Evolutionary conservation across 2,797 vertebrate genomes (phyloP).

Genomic region (Urophycis tenuis): DNA sequence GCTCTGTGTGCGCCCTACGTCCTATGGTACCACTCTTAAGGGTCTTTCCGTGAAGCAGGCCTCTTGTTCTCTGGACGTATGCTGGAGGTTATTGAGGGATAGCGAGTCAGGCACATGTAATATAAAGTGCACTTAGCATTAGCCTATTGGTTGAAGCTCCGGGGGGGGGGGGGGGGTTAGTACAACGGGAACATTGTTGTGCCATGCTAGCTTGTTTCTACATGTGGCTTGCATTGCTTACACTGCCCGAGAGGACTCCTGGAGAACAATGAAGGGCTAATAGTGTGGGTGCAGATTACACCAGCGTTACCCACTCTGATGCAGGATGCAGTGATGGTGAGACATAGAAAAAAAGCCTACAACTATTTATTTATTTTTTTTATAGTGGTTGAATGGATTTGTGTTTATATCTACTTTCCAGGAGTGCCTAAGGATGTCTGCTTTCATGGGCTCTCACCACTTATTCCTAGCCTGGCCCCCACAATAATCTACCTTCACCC

Average conservation of each 20-base stretch:
- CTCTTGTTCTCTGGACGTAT: constrained; percentile 45
- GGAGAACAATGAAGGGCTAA: constrained; percentile 53
- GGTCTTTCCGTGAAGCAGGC: constrained; percentile 35
- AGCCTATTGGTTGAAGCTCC: constrained; percentile 16
- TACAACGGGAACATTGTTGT: constrained; percentile 58
- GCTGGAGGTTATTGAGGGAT: constrained; percentile 29
- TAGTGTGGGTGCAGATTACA: constrained; percentile 9
- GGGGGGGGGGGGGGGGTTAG: constrained; percentile 25
- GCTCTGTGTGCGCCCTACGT: constrained; percentile 20
- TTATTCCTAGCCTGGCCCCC: not conserved
- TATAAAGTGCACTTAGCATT: constrained; percentile 20
- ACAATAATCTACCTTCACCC: constrained; percentile 50
- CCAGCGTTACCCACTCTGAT: not conserved
- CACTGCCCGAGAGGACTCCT: constrained; percentile 46
- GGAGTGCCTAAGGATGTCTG: not conserved
- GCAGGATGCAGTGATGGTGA: not conserved
- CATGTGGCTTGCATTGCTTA: constrained; percentile 55
- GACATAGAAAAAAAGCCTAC: not conserved
- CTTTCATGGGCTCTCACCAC: not conserved
- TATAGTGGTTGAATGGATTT: not conserved
- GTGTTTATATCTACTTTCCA: not conserved
- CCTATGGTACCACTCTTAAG: constrained; percentile 21
- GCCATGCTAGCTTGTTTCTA: constrained; percentile 22
- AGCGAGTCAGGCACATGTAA: constrained; percentile 30
- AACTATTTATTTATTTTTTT: not conserved